These are phyloP conservation scores for Laupala kohalensis DNA, from an alignment of 1,140 invertebrate species.

Conservation along the genomic window DNA sequence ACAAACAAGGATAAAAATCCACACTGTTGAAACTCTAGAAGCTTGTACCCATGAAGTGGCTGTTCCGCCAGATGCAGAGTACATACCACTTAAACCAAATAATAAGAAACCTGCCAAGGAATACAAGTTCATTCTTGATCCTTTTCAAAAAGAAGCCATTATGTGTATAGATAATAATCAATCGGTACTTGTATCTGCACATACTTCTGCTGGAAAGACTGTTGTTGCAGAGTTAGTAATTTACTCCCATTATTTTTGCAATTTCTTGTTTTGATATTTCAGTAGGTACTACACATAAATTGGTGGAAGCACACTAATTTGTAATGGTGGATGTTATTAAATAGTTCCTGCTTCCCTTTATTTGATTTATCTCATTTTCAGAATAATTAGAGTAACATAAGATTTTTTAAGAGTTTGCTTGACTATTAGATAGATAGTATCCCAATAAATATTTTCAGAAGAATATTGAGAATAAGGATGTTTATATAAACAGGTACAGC, in stretches of 20 bases:
- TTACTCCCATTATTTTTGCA: constrained; percentile 15
- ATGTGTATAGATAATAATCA: constrained; percentile 95
- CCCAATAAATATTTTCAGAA: neutral
- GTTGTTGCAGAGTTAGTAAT: constrained; percentile 96
- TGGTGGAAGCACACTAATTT: too few relatives aligned
- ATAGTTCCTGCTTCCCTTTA: too few relatives aligned
- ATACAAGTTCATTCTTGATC: constrained; percentile 91
- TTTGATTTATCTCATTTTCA: too few relatives aligned
- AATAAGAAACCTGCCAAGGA: constrained; percentile 69
- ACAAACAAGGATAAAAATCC: constrained; percentile 59
- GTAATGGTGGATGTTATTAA: too few relatives aligned
- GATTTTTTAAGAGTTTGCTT: too few relatives aligned
- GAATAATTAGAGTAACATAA: too few relatives aligned
- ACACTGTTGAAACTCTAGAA: constrained; percentile 76
- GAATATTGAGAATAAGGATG: neutral
- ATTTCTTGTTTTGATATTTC: neutral
- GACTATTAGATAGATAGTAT: too few relatives aligned
- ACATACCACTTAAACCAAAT: constrained; percentile 51
- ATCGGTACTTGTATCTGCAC: constrained; percentile 95
- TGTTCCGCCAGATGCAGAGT: constrained; percentile 71
- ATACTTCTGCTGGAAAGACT: constrained; percentile 99
- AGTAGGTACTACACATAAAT: too few relatives aligned
- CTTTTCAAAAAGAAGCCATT: constrained; percentile 97
- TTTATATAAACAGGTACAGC: constrained; percentile 36
- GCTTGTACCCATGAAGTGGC: constrained; percentile 89